These are phyloP conservation scores for Melospiza melodia DNA, from an alignment of 2,113 vertebrate species.

Conservation along the genomic window DNA sequence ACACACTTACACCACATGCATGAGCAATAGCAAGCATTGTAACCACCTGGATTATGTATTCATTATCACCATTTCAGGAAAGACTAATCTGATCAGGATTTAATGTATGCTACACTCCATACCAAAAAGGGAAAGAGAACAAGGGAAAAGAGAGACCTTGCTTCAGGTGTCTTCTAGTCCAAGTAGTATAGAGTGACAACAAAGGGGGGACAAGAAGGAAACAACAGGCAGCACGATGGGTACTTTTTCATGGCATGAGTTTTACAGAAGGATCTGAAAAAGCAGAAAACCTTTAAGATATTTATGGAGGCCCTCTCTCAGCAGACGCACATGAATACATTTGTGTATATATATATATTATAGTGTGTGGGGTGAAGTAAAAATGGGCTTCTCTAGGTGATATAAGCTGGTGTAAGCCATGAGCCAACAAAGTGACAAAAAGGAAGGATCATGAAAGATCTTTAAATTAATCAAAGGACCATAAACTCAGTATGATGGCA, in stretches of 20 bases:
- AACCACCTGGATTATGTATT: not conserved
- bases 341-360: not conserved
- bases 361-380: not conserved
- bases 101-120: not conserved
- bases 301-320: not conserved
- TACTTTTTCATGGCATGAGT: not conserved
- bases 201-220: not conserved
- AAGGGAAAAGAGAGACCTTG: not conserved
- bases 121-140: not conserved
- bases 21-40: not conserved
- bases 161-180: not conserved
- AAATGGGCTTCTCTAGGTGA: not conserved
- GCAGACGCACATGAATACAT: fast-evolving
- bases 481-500: not conserved
- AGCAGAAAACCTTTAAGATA: not conserved
- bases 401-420: not conserved
- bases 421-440: not conserved
- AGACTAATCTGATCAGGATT: not conserved
- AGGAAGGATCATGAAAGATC: not conserved
- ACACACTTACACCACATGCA: fast-evolving
- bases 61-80: not conserved
- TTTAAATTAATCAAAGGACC: not conserved
- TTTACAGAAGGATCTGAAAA: not conserved
- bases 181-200: not conserved
- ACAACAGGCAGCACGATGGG: fast-evolving